These are phyloP conservation scores for Condylura cristata DNA, from an alignment of 2,113 vertebrate species.

Conservation along the genomic window DNA sequence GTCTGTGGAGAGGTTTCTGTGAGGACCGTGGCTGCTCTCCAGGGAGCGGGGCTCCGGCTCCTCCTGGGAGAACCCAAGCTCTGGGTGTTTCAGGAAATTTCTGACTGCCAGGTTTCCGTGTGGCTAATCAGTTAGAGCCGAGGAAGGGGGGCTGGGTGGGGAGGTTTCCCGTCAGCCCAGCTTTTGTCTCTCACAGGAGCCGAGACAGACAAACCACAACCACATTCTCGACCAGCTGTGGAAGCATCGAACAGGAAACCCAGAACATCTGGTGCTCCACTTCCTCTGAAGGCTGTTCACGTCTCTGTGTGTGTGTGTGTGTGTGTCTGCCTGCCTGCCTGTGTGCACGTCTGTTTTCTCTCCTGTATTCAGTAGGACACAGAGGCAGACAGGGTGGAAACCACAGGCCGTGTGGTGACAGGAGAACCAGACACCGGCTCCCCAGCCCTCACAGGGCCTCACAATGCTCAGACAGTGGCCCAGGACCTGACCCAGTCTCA, in stretches of 20 bases:
- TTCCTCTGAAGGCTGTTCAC: conserved; percentile 66
- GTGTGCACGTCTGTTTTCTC: conserved; percentile 24
- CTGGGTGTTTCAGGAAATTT: conserved; percentile 42
- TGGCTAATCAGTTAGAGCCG: conserved; percentile 59
- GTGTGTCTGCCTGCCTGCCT: neutral
- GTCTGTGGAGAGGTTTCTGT: neutral
- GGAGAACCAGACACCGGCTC: conserved; percentile 53
- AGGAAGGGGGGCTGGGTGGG: neutral
- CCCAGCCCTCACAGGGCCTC: neutral
- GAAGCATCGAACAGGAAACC: conserved; percentile 77
- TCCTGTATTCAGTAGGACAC: conserved; percentile 13
- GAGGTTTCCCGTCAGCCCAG: conserved; percentile 74
- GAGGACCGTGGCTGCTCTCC: neutral
- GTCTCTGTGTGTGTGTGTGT: conserved; percentile 8
- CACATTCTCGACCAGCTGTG: conserved; percentile 79
- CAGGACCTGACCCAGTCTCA: neutral
- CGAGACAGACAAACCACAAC: conserved; percentile 84
- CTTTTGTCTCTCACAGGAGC: conserved; percentile 78
- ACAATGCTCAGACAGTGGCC: conserved; percentile 33
- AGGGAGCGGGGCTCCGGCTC: neutral
- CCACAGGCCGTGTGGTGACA: conserved; percentile 63
- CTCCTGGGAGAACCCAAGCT: conserved; percentile 4
- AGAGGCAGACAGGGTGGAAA: conserved; percentile 76
- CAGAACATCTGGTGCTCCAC: conserved; percentile 82
- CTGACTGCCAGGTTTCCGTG: conserved; percentile 58